These are phyloP conservation scores for Drosophila sp. DNA, from an alignment of 1,140 invertebrate species.

Conservation along the genomic window DNA sequence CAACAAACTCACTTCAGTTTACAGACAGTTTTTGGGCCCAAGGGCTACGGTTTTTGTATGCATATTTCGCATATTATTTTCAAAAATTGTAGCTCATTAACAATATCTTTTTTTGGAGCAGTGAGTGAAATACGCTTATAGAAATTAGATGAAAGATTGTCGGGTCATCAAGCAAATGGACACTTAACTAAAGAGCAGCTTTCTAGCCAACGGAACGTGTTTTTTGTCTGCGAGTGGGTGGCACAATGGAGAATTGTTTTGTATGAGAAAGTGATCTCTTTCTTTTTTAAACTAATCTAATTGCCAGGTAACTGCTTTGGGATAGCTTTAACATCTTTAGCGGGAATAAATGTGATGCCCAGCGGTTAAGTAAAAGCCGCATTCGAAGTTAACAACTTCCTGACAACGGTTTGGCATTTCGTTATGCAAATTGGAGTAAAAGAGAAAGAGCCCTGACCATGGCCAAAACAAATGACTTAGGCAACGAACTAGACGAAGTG, in stretches of 20 bases:
- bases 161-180: conserved; percentile 28
- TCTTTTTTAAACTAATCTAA: neutral
- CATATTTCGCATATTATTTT: conserved; percentile 47
- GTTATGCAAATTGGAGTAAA: conserved; percentile 68
- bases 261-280: conserved; percentile 1
- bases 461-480: conserved; percentile 43
- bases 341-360: neutral
- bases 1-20: conserved; percentile 32
- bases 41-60: conserved; percentile 32
- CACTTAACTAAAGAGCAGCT: conserved; percentile 14
- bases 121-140: conserved; percentile 16
- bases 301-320: neutral
- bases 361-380: conserved; percentile 63
- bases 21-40: conserved; percentile 15
- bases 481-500: conserved; percentile 50
- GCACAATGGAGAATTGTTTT: conserved; percentile 14
- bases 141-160: conserved; percentile 39
- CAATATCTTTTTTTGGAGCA: conserved; percentile 9
- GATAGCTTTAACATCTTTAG: neutral
- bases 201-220: conserved; percentile 15
- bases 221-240: conserved; percentile 19
- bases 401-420: conserved; percentile 52
- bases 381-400: conserved; percentile 59
- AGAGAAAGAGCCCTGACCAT: conserved; percentile 46
- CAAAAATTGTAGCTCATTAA: conserved; percentile 44